phyloP scores from a whole-genome alignment of 2,113 vertebrate species.

The Herpailurus yagouaroundi region DNA sequence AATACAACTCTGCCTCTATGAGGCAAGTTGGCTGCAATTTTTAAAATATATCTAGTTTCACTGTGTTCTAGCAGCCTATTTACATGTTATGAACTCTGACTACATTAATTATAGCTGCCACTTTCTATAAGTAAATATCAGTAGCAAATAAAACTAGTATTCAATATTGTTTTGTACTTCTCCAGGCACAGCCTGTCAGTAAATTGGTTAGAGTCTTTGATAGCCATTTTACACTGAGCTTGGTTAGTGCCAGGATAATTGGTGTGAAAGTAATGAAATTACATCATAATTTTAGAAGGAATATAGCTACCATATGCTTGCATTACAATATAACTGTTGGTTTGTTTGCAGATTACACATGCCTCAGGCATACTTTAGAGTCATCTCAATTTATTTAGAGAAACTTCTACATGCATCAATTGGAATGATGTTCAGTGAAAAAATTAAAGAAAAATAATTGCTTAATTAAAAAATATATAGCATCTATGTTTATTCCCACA shows the following conservation, averaged over 20 bases:
- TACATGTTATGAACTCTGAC: conserved; percentile 71
- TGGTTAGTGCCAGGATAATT: conserved; percentile 60
- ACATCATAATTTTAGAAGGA: conserved; percentile 61
- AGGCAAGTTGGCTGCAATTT: neutral
- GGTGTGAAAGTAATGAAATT: conserved; percentile 71
- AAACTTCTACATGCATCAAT: neutral
- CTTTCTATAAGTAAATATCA: conserved; percentile 78
- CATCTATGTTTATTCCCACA: neutral
- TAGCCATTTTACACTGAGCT: conserved; percentile 61
- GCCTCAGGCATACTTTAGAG: conserved; percentile 32
- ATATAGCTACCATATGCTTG: conserved; percentile 30
- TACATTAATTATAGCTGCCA: conserved; percentile 80
- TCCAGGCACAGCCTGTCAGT: neutral
- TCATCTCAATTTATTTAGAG: conserved; percentile 59
- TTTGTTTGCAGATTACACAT: conserved; percentile 67
- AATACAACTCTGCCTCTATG: neutral
- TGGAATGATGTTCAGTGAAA: conserved; percentile 60
- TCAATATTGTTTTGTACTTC: conserved; percentile 74
- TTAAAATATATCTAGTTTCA: conserved; percentile 63
- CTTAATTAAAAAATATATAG: conserved; percentile 51
- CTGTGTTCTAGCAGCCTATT: conserved; percentile 61
- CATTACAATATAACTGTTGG: conserved; percentile 62
- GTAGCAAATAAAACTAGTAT: conserved; percentile 72
- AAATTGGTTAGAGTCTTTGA: conserved; percentile 56
- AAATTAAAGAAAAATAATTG: conserved; percentile 44